Evolutionary conservation across 2,888 invertebrate species (phyloP).

Genomic region (Cactoblastis cactorum): DNA sequence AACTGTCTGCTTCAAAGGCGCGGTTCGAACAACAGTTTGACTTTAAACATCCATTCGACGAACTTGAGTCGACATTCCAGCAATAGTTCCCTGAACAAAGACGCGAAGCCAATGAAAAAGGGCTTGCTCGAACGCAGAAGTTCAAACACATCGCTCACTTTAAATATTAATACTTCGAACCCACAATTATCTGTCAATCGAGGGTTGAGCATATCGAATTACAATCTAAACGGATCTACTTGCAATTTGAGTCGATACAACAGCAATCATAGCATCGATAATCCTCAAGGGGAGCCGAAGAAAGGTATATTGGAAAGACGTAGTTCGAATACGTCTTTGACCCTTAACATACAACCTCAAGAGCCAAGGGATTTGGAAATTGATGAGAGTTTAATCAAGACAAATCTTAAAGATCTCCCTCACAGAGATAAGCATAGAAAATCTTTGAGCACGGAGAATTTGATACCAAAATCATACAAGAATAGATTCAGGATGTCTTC

Average conservation of each 20-base stretch:
- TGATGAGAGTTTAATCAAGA: constrained; percentile 58
- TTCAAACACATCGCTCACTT: constrained; percentile 93
- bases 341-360: constrained; percentile 77
- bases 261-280: constrained; percentile 72
- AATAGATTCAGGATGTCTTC: constrained; percentile 52
- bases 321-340: constrained; percentile 90
- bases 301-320: constrained; percentile 87
- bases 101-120: constrained; percentile 74
- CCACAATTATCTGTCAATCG: constrained; percentile 69
- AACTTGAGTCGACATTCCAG: constrained; percentile 78
- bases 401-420: constrained; percentile 54
- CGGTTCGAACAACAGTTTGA: constrained; percentile 92
- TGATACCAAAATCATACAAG: constrained; percentile 74
- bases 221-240: constrained; percentile 71
- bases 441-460: constrained; percentile 81
- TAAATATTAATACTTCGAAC: constrained; percentile 80
- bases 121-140: constrained; percentile 91
- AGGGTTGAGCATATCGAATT: constrained; percentile 72
- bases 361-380: constrained; percentile 71
- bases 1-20: constrained; percentile 88
- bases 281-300: constrained; percentile 46
- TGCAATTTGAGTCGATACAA: constrained; percentile 72
- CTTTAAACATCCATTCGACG: constrained; percentile 84
- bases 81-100: constrained; percentile 76
- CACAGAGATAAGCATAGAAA: constrained; percentile 72